A percentile compares a stretch with the other conserved stretches of the same genome.
These are phyloP conservation scores for Lasiurus cinereus DNA, from an alignment of 2,113 vertebrate genomes.

Conservation along the genomic window DNA sequence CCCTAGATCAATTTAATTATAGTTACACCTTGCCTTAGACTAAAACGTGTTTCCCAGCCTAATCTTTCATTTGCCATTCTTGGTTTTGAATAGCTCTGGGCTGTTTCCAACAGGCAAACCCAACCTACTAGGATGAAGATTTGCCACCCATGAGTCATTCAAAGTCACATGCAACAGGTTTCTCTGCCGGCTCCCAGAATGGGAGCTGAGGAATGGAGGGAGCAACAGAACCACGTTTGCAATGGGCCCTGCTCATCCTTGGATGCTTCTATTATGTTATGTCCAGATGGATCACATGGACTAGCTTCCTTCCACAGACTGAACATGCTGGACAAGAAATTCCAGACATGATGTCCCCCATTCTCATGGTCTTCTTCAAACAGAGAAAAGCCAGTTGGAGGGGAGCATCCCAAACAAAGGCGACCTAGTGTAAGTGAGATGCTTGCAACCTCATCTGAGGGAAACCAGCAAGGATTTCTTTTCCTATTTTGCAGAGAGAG, in stretches of 20 bases:
- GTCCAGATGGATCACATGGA: neutral
- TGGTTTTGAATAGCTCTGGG: constrained; percentile 67
- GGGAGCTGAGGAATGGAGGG: neutral
- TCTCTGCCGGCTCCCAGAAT: neutral
- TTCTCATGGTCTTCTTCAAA: neutral
- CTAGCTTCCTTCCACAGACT: neutral
- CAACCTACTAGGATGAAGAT: constrained; percentile 61
- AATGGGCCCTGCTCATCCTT: neutral
- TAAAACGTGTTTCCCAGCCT: constrained; percentile 73
- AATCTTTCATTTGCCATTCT: constrained; percentile 58
- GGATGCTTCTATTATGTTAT: neutral
- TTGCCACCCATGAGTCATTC: constrained; percentile 65
- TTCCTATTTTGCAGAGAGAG: neutral
- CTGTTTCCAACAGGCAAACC: constrained; percentile 63
- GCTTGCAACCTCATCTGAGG: neutral
- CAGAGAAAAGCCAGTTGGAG: neutral
- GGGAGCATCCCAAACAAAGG: neutral
- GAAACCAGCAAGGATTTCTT: neutral
- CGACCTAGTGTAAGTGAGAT: neutral
- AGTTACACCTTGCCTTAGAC: constrained; percentile 74
- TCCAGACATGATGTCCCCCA: neutral
- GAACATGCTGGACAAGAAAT: neutral
- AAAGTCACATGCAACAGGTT: constrained; percentile 25
- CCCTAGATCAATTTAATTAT: constrained; percentile 75
- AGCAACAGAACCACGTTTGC: neutral